Conservation (phyloP, 2,797 vertebrate species). For the Cygnus olor region DNA sequence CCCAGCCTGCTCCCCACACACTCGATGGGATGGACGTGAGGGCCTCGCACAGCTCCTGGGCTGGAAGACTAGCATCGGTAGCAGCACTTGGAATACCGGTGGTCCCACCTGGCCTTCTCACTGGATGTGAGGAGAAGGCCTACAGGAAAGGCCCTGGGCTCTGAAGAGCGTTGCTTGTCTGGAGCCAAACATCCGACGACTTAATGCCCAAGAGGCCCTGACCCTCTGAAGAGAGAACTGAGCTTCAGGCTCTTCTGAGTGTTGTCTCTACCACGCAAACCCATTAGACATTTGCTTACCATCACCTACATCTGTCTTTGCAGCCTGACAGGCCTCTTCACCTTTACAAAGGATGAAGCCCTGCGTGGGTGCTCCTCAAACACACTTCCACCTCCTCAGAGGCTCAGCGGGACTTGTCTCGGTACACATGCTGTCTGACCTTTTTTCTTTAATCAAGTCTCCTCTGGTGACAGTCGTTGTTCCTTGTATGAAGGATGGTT, state of each 20-base stretch:
- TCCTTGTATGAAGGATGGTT: not conserved
- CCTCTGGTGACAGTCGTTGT: not conserved
- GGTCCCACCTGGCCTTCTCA: not conserved
- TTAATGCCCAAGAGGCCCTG: not conserved
- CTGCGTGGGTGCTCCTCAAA: not conserved
- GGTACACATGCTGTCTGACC: not conserved
- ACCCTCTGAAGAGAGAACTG: not conserved
- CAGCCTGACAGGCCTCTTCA: not conserved
- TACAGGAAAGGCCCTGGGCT: not conserved
- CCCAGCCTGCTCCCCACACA: not conserved
- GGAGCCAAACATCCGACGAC: not conserved
- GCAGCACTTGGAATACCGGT: not conserved
- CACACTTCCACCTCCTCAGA: not conserved
- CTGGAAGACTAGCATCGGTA: not conserved
- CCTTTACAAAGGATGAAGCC: not conserved
- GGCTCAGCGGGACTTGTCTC: not conserved
- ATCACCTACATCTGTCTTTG: not conserved
- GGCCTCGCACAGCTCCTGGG: not conserved
- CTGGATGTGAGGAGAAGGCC: not conserved
- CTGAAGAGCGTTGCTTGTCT: not conserved
- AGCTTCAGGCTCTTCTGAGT: not conserved
- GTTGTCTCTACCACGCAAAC: not conserved
- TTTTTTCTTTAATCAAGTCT: not conserved
- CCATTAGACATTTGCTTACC: rapidly evolving
- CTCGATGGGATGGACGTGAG: not conserved